These are phyloP conservation scores for Tromatobia lineatoria DNA, from an alignment of 2,888 invertebrate genomes.

Conservation along the genomic window DNA sequence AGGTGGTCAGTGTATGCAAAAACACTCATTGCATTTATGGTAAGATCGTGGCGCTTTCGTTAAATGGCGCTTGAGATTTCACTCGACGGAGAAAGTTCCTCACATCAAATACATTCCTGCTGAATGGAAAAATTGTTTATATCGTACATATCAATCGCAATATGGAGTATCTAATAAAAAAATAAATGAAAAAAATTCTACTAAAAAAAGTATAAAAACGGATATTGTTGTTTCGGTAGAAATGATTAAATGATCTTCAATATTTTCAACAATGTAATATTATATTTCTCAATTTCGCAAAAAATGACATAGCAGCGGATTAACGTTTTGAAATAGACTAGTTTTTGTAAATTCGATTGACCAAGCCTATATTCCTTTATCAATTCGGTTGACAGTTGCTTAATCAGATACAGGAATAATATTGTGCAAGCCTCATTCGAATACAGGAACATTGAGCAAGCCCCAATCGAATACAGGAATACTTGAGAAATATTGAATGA, in stretches of 20 bases:
- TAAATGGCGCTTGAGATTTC: neutral
- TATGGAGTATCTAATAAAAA: neutral
- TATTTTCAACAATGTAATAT: no score
- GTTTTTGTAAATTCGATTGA: neutral
- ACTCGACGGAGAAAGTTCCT: slow-evolving; percentile 13
- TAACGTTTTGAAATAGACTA: neutral
- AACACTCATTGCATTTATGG: neutral
- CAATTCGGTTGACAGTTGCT: no score
- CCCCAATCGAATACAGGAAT: no score
- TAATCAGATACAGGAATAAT: no score
- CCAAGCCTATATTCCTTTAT: no score
- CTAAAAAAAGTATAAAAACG: no score
- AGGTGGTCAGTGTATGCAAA: neutral
- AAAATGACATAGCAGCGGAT: neutral
- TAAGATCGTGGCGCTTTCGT: slow-evolving; percentile 14
- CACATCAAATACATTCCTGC: neutral
- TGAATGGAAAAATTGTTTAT: neutral
- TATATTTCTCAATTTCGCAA: no score
- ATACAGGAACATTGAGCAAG: no score
- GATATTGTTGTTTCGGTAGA: no score
- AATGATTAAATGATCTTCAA: neutral
- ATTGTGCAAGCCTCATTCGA: no score
- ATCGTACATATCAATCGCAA: neutral
- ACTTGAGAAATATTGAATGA: neutral
- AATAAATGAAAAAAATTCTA: no score